Evolutionary conservation across 2,888 invertebrate genomes (phyloP).

Genomic region (Leptopterna dolabrata): DNA sequence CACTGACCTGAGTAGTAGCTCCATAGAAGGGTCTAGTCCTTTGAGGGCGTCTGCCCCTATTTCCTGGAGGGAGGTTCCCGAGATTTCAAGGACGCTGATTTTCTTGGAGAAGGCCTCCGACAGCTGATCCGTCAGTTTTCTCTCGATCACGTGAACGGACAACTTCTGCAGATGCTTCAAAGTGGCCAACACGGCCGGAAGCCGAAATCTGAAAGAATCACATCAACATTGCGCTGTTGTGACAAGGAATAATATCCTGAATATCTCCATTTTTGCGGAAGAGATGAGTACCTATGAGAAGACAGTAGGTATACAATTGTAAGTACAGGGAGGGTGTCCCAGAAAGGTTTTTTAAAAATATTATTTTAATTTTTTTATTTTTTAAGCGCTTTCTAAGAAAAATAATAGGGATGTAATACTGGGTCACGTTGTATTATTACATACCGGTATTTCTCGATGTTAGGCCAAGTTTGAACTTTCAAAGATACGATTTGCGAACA

Average conservation of each 20-base stretch:
- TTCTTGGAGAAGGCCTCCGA: constrained; percentile 80
- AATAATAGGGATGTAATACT: no score
- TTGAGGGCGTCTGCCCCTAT: constrained; percentile 40
- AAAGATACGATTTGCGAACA: constrained; percentile 78
- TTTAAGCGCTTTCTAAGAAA: no score
- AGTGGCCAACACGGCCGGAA: constrained; percentile 78
- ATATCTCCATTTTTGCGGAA: no score
- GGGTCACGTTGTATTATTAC: neutral
- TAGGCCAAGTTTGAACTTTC: constrained; percentile 80
- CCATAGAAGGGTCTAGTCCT: constrained; percentile 36
- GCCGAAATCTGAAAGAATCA: constrained; percentile 70
- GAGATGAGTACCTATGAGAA: no score
- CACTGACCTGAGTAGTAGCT: constrained; percentile 23
- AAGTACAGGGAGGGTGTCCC: no score
- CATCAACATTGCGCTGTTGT: neutral
- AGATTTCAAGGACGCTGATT: constrained; percentile 82
- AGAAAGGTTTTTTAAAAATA: no score
- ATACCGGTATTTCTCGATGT: constrained; percentile 71
- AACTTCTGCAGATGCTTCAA: constrained; percentile 80
- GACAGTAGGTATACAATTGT: no score
- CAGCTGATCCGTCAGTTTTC: constrained; percentile 78
- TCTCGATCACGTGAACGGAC: constrained; percentile 81
- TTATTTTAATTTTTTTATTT: no score
- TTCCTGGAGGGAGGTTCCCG: constrained; percentile 76
- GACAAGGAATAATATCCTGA: no score